Conservation (phyloP, 2,888 invertebrate genomes). For the Callyntrura guangdongensis region DNA sequence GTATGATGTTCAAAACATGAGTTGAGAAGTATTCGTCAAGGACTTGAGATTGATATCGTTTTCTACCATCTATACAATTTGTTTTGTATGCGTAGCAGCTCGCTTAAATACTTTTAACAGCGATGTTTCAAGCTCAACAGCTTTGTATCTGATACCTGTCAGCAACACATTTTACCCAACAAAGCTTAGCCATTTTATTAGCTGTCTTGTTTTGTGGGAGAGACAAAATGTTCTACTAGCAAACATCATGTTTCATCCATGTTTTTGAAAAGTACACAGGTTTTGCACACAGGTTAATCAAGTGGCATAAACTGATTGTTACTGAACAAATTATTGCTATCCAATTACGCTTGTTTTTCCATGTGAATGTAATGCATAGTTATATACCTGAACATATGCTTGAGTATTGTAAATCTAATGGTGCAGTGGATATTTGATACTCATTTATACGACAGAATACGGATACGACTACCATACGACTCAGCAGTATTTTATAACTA, state of each 20-base stretch:
- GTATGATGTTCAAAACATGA: too few species aligned
- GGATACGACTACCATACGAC: too few species aligned
- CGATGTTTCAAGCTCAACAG: too few species aligned
- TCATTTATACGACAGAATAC: conserved; percentile 35
- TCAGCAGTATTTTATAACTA: conserved; percentile 41
- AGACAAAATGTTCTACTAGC: background rate
- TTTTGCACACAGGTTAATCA: background rate
- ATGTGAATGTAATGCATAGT: background rate
- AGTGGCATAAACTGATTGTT: conserved; percentile 24
- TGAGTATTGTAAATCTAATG: background rate
- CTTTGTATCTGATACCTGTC: background rate
- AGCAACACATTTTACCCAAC: background rate
- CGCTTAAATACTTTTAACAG: too few species aligned
- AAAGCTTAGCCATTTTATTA: background rate
- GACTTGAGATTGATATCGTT: background rate
- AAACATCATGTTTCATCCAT: background rate
- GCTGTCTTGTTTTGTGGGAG: background rate
- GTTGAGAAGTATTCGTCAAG: background rate
- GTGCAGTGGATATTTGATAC: background rate
- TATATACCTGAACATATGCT: too few species aligned
- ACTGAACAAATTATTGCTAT: conserved; percentile 1
- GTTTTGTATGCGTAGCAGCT: too few species aligned
- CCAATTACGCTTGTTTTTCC: conserved; percentile 15
- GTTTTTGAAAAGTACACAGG: background rate
- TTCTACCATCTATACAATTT: too few species aligned